These are phyloP conservation scores for Urocynchramus pylzowi DNA, from an alignment of 2,113 vertebrate species.

Conservation along the genomic window DNA sequence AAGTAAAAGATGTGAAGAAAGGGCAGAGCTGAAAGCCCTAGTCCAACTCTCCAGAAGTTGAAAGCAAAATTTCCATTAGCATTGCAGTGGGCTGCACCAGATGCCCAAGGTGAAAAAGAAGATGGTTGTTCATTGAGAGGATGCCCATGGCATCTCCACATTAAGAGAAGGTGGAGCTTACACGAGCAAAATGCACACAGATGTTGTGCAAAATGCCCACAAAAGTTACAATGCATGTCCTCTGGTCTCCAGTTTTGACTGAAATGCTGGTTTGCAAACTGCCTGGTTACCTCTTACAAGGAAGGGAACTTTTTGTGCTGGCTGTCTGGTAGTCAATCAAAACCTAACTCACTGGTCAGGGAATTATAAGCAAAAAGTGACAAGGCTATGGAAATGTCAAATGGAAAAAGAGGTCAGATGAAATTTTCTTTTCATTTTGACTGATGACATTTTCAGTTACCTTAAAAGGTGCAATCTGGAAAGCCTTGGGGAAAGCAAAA, in stretches of 20 bases:
- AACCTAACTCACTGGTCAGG: not conserved
- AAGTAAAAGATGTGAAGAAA: not conserved
- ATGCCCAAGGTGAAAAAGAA: not conserved
- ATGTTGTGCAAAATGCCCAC: not conserved
- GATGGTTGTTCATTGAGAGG: not conserved
- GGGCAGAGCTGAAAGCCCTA: not conserved
- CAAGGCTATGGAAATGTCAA: slow-evolving; percentile 47
- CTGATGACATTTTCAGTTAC: slow-evolving; percentile 51
- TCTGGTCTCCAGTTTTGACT: not conserved
- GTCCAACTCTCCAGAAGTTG: not conserved
- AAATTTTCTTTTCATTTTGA: slow-evolving; percentile 41
- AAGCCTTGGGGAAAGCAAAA: not conserved
- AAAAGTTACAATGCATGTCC: not conserved
- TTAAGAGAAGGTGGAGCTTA: not conserved
- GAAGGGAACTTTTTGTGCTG: not conserved
- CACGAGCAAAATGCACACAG: not conserved
- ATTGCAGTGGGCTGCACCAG: not conserved
- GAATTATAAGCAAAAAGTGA: not conserved
- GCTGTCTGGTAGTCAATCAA: not conserved
- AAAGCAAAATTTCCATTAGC: not conserved
- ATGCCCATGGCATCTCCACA: not conserved
- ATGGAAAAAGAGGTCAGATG: slow-evolving; percentile 9
- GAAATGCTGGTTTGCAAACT: not conserved
- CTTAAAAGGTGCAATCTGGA: not conserved
- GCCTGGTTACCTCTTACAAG: not conserved